A percentile compares a stretch with the other conserved stretches of the same genome.
Conservation (phyloP, 2,888 invertebrate genomes). For the Cheilosia grossa region DNA sequence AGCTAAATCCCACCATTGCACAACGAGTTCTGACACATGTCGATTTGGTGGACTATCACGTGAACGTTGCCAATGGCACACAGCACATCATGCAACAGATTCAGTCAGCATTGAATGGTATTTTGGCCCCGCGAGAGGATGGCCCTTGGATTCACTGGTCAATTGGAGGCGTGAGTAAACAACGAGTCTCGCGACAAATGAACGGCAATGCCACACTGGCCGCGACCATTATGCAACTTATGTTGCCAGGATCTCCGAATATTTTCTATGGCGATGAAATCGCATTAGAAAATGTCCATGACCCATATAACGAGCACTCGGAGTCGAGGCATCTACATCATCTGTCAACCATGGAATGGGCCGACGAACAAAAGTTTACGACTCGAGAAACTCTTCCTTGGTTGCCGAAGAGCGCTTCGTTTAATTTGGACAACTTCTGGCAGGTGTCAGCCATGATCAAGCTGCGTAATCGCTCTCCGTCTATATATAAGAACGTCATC, state of each 20-base stretch:
- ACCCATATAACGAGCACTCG: constrained; percentile 85
- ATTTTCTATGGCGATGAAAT: constrained; percentile 97
- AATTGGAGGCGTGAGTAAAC: constrained; percentile 86
- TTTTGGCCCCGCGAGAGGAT: constrained; percentile 85
- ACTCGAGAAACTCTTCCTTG: constrained; percentile 86
- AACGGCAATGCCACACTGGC: constrained; percentile 87
- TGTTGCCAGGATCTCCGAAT: constrained; percentile 93
- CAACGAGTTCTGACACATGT: constrained; percentile 87
- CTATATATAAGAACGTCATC: constrained; percentile 89
- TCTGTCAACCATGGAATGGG: constrained; percentile 89
- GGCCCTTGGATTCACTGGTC: constrained; percentile 93
- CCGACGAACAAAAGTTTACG: constrained; percentile 83
- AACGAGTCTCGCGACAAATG: constrained; percentile 85
- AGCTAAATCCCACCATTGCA: constrained; percentile 83
- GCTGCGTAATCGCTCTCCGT: constrained; percentile 87
- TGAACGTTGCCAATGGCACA: constrained; percentile 86
- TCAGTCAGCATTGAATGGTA: constrained; percentile 84
- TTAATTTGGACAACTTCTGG: constrained; percentile 84
- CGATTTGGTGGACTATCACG: constrained; percentile 89
- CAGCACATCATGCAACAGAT: constrained; percentile 86
- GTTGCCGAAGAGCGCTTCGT: constrained; percentile 85
- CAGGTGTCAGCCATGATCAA: constrained; percentile 86
- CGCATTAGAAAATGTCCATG: constrained; percentile 86
- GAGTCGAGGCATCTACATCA: constrained; percentile 87
- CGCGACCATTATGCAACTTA: constrained; percentile 89